These are phyloP conservation scores for Oopsacas minuta DNA, from an alignment of 37 sponge, comb jelly and placozoan species.

Conservation along the genomic window DNA sequence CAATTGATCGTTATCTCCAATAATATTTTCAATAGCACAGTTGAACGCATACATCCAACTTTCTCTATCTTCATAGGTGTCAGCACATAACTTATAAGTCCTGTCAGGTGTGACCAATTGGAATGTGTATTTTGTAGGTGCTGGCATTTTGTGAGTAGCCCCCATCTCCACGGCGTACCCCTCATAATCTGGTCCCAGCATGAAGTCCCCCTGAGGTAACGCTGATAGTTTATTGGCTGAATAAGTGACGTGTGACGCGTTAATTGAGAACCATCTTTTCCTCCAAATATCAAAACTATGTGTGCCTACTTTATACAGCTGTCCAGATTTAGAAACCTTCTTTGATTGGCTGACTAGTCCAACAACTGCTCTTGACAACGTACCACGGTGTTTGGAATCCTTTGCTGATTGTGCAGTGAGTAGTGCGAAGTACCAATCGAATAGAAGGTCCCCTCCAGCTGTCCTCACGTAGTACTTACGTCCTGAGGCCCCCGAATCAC, in stretches of 20 bases:
- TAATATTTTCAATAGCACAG: background rate
- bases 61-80: background rate
- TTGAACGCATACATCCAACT: background rate
- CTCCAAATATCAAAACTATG: background rate
- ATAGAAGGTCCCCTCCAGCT: background rate
- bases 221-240: background rate
- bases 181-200: background rate
- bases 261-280: background rate
- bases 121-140: background rate
- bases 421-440: background rate
- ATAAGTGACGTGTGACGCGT: background rate
- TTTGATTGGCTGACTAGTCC: background rate
- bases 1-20: background rate
- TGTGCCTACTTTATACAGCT: background rate
- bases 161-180: background rate
- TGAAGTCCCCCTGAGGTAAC: background rate
- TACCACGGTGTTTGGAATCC: background rate
- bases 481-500: background rate
- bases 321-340: background rate
- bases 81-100: background rate
- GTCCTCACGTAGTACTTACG: background rate
- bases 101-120: background rate
- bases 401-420: background rate
- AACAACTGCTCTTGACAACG: background rate
- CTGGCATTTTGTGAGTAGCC: background rate